Evolutionary conservation across 2,113 vertebrate genomes (phyloP).

Genomic region (Hystrix brachyura): DNA sequence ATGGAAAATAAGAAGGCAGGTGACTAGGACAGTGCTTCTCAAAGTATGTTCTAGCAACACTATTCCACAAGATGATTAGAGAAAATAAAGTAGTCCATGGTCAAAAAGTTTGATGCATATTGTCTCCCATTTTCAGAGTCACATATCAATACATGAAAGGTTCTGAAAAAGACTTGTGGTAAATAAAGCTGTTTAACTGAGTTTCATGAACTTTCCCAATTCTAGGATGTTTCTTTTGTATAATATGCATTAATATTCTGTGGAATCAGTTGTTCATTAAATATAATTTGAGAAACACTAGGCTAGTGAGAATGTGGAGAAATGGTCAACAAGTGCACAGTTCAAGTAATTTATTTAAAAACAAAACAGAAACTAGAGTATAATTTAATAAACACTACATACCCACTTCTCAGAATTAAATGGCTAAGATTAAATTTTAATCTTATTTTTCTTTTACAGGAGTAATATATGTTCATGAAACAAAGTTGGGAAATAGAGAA

Average conservation of each 20-base stretch:
- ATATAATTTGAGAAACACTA: background rate
- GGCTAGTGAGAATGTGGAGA: constrained; percentile 38
- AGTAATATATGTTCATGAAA: background rate
- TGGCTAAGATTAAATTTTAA: background rate
- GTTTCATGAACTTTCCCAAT: constrained; percentile 40
- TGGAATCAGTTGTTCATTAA: background rate
- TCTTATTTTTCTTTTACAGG: constrained; percentile 40
- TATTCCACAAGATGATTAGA: background rate
- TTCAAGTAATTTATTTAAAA: constrained; percentile 55
- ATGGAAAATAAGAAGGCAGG: background rate
- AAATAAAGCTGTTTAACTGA: background rate
- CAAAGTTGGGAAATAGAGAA: background rate
- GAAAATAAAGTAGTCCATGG: background rate
- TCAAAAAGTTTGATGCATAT: background rate
- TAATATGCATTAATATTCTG: background rate
- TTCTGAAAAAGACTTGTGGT: background rate
- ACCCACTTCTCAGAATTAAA: constrained; percentile 41
- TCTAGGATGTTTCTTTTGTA: background rate
- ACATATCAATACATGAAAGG: constrained; percentile 19
- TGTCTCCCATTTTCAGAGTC: background rate
- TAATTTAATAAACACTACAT: constrained; percentile 12
- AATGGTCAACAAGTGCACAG: background rate
- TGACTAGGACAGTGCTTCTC: background rate
- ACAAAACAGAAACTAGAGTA: constrained; percentile 16
- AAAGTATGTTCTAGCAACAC: background rate